phyloP scores from a whole-genome alignment of 2,888 invertebrate genomes.

The Octonoba sinensis region DNA sequence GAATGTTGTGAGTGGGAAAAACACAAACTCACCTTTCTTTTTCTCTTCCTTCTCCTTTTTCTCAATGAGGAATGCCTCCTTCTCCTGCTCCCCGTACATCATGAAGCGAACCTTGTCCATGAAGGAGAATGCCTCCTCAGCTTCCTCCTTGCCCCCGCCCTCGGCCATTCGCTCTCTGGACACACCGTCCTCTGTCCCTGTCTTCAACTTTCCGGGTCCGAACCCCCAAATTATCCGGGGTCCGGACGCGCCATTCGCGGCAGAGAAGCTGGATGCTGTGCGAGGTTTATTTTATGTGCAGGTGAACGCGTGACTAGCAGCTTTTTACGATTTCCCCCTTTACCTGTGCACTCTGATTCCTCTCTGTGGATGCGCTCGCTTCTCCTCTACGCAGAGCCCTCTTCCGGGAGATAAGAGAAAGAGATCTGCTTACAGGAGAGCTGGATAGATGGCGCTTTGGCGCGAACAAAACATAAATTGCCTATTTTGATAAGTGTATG shows the following conservation, averaged over 20 bases:
- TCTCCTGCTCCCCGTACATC: slow-evolving; percentile 59
- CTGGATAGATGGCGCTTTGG: neutral
- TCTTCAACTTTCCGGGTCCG: neutral
- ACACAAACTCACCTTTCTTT: slow-evolving; percentile 51
- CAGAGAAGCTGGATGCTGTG: no score
- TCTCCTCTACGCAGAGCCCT: slow-evolving; percentile 18
- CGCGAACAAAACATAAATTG: no score
- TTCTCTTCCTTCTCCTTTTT: slow-evolving; percentile 61
- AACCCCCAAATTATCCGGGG: neutral
- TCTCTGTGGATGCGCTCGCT: neutral
- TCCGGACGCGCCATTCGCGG: neutral
- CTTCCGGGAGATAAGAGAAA: slow-evolving; percentile 14
- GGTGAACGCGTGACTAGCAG: no score
- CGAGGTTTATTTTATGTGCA: no score
- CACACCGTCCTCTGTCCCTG: neutral
- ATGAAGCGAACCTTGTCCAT: slow-evolving; percentile 57
- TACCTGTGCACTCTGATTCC: neutral
- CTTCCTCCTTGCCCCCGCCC: slow-evolving; percentile 4
- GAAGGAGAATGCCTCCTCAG: slow-evolving; percentile 44
- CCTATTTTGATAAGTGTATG: no score
- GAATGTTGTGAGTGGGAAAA: neutral
- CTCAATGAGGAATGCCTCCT: slow-evolving; percentile 59
- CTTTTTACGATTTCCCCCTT: no score
- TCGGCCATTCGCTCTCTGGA: slow-evolving; percentile 19
- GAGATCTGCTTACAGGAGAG: neutral